Evolutionary conservation across 1,140 invertebrate genomes (phyloP).

Genomic region (Neotoxoptera formosana): DNA sequence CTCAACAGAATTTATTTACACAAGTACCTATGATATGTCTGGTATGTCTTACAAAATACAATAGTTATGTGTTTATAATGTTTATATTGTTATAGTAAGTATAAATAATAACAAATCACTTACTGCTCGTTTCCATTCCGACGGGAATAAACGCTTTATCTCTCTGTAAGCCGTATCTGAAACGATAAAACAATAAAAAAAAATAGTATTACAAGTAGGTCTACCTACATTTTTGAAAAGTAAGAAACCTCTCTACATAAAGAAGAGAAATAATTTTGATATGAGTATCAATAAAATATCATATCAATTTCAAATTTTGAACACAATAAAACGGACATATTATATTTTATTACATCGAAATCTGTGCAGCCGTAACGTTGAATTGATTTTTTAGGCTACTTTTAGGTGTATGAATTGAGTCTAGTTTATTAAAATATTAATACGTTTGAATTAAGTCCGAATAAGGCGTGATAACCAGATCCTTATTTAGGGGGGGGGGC

Average conservation of each 20-base stretch:
- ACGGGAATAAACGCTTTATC: slow-evolving; percentile 32
- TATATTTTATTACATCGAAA: neutral
- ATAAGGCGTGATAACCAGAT: too few species aligned
- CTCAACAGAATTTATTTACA: neutral
- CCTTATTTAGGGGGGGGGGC: too few species aligned
- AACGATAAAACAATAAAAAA: slow-evolving; percentile 12
- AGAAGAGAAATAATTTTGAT: neutral
- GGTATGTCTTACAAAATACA: too few species aligned
- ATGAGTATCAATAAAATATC: neutral
- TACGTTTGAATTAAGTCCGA: too few species aligned
- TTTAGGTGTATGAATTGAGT: too few species aligned
- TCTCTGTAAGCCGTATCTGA: slow-evolving; percentile 51
- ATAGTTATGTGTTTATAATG: neutral
- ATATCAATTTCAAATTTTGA: neutral
- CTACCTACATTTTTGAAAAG: neutral
- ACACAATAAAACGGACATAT: neutral
- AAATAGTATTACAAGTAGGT: neutral
- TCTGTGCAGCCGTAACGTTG: too few species aligned
- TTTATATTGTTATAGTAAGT: neutral
- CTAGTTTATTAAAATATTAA: too few species aligned
- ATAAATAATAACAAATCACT: slow-evolving; percentile 35
- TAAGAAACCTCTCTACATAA: neutral
- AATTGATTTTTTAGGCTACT: too few species aligned
- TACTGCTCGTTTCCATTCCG: slow-evolving; percentile 52
- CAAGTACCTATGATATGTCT: neutral